phyloP scores from a whole-genome alignment of 2,797 vertebrate species.

The Girardinus metallicus region DNA sequence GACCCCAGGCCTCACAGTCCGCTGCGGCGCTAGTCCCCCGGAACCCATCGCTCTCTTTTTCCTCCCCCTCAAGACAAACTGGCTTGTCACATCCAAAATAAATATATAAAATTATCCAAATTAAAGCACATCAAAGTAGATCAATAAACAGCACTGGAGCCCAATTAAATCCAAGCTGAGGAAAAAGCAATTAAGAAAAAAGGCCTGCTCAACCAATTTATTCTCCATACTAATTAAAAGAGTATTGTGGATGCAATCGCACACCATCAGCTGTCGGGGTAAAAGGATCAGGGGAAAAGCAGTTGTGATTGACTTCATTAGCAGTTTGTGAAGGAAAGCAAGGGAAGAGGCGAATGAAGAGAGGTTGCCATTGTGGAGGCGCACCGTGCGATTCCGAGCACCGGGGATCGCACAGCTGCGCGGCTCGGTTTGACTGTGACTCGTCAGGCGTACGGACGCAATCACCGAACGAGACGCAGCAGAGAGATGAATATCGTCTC shows the following conservation, averaged over 20 bases:
- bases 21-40: constrained; percentile 37
- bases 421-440: constrained; percentile 72
- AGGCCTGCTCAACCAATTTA: constrained; percentile 85
- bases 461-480: constrained; percentile 66
- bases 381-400: constrained; percentile 54
- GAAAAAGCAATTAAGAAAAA: constrained; percentile 88
- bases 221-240: constrained; percentile 87
- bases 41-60: constrained; percentile 18
- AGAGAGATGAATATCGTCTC: constrained; percentile 66
- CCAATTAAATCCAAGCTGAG: constrained; percentile 84
- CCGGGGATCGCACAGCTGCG: constrained; percentile 70
- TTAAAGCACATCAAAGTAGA: constrained; percentile 85
- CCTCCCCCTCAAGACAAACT: constrained; percentile 64
- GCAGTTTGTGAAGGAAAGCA: constrained; percentile 63
- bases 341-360: constrained; percentile 44
- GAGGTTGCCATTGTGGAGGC: constrained; percentile 44
- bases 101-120: constrained; percentile 85
- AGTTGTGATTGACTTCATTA: constrained; percentile 79
- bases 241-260: constrained; percentile 84
- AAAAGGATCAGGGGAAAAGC: constrained; percentile 75
- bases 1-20: constrained; percentile 55
- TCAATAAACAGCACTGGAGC: constrained; percentile 85
- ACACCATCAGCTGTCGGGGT: constrained; percentile 83
- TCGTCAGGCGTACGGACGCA: constrained; percentile 71
- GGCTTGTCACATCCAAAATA: constrained; percentile 73